Evolutionary conservation across 1,140 invertebrate species (phyloP).

Genomic region (Drosophila pseudoobscura): DNA sequence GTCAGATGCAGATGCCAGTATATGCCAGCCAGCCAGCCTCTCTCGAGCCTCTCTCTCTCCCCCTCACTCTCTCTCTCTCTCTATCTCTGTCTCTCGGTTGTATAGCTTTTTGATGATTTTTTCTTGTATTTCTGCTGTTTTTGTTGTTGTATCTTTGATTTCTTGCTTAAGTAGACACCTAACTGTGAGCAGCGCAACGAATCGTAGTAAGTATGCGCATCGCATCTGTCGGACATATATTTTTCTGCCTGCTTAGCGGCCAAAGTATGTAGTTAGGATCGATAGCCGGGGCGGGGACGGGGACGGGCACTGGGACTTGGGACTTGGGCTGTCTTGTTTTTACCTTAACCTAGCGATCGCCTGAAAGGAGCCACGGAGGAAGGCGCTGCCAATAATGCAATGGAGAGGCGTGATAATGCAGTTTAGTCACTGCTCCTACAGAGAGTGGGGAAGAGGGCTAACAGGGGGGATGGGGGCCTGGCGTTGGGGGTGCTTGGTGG

Average conservation of each 20-base stretch:
- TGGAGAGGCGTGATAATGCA: conserved; percentile 80
- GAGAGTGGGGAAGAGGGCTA: conserved; percentile 8
- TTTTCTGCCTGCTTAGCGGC: conserved; percentile 74
- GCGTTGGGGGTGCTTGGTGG: conserved; percentile 27
- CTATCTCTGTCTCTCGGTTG: conserved; percentile 42
- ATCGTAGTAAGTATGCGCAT: conserved; percentile 74
- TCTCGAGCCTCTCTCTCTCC: conserved; percentile 10
- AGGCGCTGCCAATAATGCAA: conserved; percentile 74
- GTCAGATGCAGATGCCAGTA: conserved; percentile 53
- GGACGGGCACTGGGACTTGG: conserved; percentile 9
- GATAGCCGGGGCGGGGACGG: conserved; percentile 39
- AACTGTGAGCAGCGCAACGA: conserved; percentile 81
- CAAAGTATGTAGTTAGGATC: conserved; percentile 74
- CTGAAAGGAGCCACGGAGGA: conserved; percentile 15
- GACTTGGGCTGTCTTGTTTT: conserved; percentile 62
- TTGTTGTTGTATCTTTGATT: conserved; percentile 39
- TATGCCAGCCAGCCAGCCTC: conserved; percentile 14
- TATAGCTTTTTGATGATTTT: conserved; percentile 75
- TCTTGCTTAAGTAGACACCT: conserved; percentile 79
- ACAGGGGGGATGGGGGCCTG: conserved; percentile 2
- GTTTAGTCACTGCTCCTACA: conserved; percentile 72
- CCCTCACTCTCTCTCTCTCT: no score
- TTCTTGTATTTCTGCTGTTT: conserved; percentile 8
- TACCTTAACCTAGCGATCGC: conserved; percentile 62
- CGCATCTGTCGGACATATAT: conserved; percentile 80